Evolutionary conservation across 2,113 vertebrate species (phyloP), one percentile per base, ranked within the genome.

Genomic region (Opisthocomus hoazin): DNA sequence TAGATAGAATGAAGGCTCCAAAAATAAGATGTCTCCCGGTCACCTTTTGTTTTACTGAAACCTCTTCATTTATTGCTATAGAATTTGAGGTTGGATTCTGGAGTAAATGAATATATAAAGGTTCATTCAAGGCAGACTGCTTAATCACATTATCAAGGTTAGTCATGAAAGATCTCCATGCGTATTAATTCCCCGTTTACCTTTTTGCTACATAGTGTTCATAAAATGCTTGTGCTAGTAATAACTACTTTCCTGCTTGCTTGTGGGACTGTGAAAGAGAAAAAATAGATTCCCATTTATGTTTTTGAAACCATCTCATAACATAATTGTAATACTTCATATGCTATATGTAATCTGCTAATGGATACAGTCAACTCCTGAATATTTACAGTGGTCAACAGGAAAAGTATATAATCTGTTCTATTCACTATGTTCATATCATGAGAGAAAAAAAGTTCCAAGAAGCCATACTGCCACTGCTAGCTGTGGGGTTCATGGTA

Each of bases 391-490:
- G 51, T 86, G 73, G 96, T 91, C 89, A 93, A 95, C 58, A 96
- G 54, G 89, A 87, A 94, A 95, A 90, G 23, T 93, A 84, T 65
- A 79, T 78, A 71, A 97, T 69, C 86, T 86, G 71, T 85, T 36
- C 70, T 96, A 95, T 78, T 69, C 21, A 73, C 53, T 90, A 34
- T 95, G 93, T 95, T 93, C 77, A 96, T 87, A 92, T 84, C 37
- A 74, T 19, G 57, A 96, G 83, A n/a, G 37, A 73, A 85, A 95
- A 83, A 85, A 78, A 23, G n/a, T 94, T 97, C 89, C 89, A 87
- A 93, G 93, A 97, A 97, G 82, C 84, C 96, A 84, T 73, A 84
- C 82, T 97, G 95, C 82, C 87, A 93, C 77, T 24, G 21, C 78
- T 97, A 92, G 79, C 82, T 71, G 82, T 87, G 83, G 56, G 54